phyloP scores from a whole-genome alignment of 2,113 vertebrate genomes.

The Empidonax traillii region DNA sequence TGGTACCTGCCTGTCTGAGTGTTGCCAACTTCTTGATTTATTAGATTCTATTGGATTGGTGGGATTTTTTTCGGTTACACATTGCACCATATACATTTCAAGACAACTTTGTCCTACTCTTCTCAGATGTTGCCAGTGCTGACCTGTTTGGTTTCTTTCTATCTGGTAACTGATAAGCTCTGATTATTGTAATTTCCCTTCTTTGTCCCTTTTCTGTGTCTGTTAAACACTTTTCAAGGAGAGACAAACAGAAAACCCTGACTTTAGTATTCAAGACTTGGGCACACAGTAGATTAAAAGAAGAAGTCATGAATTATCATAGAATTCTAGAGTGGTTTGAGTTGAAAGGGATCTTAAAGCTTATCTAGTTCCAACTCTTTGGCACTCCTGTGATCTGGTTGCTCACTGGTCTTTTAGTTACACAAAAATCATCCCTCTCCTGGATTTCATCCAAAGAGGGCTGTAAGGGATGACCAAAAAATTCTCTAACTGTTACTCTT shows the following conservation, averaged over 20 bases:
- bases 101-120: not conserved
- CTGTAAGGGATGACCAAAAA: not conserved
- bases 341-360: not conserved
- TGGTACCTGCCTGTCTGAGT: not conserved
- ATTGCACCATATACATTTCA: accelerated
- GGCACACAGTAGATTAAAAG: not conserved
- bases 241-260: not conserved
- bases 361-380: accelerated
- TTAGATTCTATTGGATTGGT: accelerated
- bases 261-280: no score
- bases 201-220: not conserved
- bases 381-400: not conserved
- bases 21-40: not conserved
- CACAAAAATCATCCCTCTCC: not conserved
- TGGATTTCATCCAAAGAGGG: not conserved
- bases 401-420: not conserved
- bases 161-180: not conserved
- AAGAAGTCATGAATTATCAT: not conserved
- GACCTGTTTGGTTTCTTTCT: not conserved
- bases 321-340: accelerated
- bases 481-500: not conserved
- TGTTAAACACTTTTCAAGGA: not conserved
- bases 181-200: not conserved
- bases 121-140: not conserved
- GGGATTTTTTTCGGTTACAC: not conserved